Base-by-base conservation (phyloP, 2,113 vertebrate genomes). In the Otus sunia region DNA sequence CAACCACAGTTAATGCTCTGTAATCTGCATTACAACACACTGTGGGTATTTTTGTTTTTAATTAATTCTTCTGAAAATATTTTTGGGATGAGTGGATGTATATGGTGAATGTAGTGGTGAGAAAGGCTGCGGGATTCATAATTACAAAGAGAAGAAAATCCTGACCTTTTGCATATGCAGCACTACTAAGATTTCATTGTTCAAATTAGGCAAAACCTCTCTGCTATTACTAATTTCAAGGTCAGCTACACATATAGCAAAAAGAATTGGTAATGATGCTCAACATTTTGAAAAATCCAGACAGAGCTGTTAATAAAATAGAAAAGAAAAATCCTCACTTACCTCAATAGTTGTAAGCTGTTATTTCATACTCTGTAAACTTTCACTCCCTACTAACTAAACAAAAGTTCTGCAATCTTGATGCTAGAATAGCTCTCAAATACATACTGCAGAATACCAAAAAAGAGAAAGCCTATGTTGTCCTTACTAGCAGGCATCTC, bases 401-500 rank as follows among this genome's bases (percentile, higher is more conserved):
- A 95, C 77, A 80, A 94, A 97, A 97, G 97, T 97, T 97, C 97
- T 95, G 95, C 97, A 96, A 96, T 93, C 95, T 83, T 32, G 79
- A 94, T 93, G 92, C 88, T 97, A 85, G 97, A 96, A 96, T 73
- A 97, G 97, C 96, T 97, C 97, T 97, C 94, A 97, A 97, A 98
- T 64, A 89, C 94, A 94, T 95, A 97, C 97, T 90, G 96, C 84
- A 95, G 94, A 95, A 98, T 96, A 98, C 98, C 98, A 98, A 98
- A 98, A 98, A 98, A 97, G 98, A 98, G 98, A 98, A 98, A 98
- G 98, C 97, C 96, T 97, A 97, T 98, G 96, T 97, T 94, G 98
- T 98, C 97, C 98, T 98, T 98, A 98, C 98, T 98, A 98, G 96
- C 97, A 98, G 97, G 98, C 98, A 98, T 96, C 96, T 98, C 98